These are phyloP conservation scores for Morelia viridis DNA, from an alignment of 2,797 vertebrate species.

Conservation along the genomic window DNA sequence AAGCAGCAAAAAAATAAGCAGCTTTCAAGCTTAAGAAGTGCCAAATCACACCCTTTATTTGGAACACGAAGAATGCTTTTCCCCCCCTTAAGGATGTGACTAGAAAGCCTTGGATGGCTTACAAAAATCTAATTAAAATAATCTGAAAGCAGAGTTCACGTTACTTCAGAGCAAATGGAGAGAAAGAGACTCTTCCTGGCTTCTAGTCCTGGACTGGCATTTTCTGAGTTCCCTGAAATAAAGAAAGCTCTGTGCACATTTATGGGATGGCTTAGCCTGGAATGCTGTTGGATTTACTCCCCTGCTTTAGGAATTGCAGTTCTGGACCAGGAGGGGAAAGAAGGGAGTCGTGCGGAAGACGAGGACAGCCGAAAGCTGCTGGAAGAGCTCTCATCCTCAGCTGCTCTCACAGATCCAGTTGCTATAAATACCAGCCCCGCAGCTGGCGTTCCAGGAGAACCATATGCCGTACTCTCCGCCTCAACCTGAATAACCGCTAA, in stretches of 20 bases:
- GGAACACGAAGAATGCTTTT: neutral
- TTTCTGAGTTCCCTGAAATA: conserved; percentile 65
- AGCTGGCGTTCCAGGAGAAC: conserved; percentile 59
- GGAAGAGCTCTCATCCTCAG: conserved; percentile 68
- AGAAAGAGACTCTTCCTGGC: conserved; percentile 63
- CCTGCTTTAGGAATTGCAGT: conserved; percentile 52
- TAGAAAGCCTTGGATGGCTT: conserved; percentile 5
- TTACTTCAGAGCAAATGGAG: conserved; percentile 61
- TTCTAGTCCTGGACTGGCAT: conserved; percentile 57
- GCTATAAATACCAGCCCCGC: conserved; percentile 67
- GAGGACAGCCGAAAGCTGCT: conserved; percentile 58
- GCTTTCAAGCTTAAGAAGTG: neutral
- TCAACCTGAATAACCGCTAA: neutral
- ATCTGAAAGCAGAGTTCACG: conserved; percentile 12
- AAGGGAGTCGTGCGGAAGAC: conserved; percentile 47
- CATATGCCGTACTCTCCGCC: conserved; percentile 22
- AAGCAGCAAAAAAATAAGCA: neutral
- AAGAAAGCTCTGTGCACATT: conserved; percentile 57
- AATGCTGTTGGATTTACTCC: conserved; percentile 62
- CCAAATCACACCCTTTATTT: neutral
- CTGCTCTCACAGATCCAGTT: conserved; percentile 61
- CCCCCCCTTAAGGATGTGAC: neutral
- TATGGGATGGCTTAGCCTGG: conserved; percentile 59
- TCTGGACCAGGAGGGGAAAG: conserved; percentile 50
- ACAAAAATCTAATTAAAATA: conserved; percentile 16